These are phyloP conservation scores for Drosophila funebris DNA, from an alignment of 1,140 invertebrate species.

Conservation along the genomic window DNA sequence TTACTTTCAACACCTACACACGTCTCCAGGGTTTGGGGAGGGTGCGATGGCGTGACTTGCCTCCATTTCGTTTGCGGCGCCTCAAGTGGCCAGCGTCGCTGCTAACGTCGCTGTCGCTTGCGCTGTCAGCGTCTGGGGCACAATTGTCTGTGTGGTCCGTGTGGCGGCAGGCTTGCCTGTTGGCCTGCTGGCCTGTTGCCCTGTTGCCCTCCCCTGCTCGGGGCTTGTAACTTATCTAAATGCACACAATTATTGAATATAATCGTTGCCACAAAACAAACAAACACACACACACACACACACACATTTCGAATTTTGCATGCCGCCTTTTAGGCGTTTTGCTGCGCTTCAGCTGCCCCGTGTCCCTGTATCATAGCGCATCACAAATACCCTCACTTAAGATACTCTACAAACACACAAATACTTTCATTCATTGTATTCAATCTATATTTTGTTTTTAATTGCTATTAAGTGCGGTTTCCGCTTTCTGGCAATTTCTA, in stretches of 20 bases:
- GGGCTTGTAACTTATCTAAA: conserved; percentile 80
- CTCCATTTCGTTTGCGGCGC: conserved; percentile 63
- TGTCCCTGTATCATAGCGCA: background rate
- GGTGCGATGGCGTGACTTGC: conserved; percentile 73
- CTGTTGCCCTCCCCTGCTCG: conserved; percentile 58
- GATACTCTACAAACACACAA: background rate
- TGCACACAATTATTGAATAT: conserved; percentile 83
- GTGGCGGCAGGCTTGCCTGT: conserved; percentile 5
- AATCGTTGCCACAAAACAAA: conserved; percentile 54
- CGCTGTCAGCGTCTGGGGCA: background rate
- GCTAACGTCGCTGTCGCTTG: background rate
- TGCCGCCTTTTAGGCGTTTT: conserved; percentile 72
- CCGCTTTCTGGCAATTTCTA: too few species aligned
- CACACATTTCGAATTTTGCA: conserved; percentile 55
- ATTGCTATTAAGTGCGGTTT: background rate
- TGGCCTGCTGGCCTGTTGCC: conserved; percentile 7
- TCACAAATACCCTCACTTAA: conserved; percentile 2
- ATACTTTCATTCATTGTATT: too few species aligned
- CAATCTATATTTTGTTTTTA: background rate
- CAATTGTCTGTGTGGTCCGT: conserved; percentile 23
- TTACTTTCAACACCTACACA: conserved; percentile 77
- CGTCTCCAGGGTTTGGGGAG: conserved; percentile 33
- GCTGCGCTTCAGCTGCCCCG: conserved; percentile 23
- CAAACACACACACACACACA: too few species aligned
- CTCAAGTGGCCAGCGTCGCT: conserved; percentile 42